These are phyloP conservation scores for Sinotaia quadrata DNA, from an alignment of 2,888 invertebrate genomes.

Conservation along the genomic window DNA sequence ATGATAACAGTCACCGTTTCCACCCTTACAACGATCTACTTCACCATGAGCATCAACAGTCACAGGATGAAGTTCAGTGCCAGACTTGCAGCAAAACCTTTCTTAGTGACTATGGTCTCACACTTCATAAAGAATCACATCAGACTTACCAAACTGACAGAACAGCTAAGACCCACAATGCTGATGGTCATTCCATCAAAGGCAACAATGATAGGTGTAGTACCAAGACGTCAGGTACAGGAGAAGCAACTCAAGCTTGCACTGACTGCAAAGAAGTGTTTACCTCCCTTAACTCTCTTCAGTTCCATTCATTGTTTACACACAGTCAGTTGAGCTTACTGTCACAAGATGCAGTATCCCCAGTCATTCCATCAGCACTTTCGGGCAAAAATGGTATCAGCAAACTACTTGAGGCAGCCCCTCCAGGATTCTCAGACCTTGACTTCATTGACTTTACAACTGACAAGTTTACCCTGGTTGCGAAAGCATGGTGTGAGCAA, in stretches of 20 bases:
- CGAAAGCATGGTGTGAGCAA: slow-evolving; percentile 82
- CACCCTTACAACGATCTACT: slow-evolving; percentile 24
- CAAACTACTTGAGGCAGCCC: neutral
- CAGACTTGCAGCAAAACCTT: slow-evolving; percentile 80
- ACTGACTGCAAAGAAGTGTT: slow-evolving; percentile 24
- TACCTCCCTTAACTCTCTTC: neutral
- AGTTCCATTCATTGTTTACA: neutral
- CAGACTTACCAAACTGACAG: slow-evolving; percentile 67
- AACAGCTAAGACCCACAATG: neutral
- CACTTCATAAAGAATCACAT: slow-evolving; percentile 81
- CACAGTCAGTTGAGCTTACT: neutral
- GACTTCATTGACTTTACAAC: slow-evolving; percentile 86
- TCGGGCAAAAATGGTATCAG: neutral
- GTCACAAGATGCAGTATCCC: neutral
- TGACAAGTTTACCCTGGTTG: slow-evolving; percentile 85
- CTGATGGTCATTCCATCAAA: neutral
- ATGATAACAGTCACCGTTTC: neutral
- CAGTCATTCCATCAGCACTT: neutral
- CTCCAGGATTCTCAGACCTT: slow-evolving; percentile 74
- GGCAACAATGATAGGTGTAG: too few relatives aligned
- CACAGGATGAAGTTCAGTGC: slow-evolving; percentile 72
- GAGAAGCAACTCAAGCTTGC: neutral
- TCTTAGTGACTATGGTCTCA: slow-evolving; percentile 76
- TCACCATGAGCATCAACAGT: slow-evolving; percentile 23
- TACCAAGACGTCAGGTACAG: neutral